Evolutionary conservation across 2,888 invertebrate species (phyloP).

Genomic region (Andrena hattorfiana): DNA sequence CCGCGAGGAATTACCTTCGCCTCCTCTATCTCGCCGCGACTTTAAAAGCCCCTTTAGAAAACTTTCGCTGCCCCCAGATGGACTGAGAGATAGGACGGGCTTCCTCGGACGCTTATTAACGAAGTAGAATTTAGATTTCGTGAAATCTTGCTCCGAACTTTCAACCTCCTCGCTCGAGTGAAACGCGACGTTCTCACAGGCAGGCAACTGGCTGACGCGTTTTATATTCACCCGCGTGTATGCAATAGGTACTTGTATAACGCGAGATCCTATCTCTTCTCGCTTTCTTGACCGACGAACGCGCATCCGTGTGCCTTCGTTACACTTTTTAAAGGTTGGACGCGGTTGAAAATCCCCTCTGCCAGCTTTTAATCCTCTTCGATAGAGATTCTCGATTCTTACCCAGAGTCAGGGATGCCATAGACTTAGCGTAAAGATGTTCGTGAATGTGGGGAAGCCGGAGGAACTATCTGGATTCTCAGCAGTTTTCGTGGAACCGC

Average conservation of each 20-base stretch:
- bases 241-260: conserved; percentile 10
- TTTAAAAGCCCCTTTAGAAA: conserved; percentile 44
- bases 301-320: conserved; percentile 10
- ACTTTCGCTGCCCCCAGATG: conserved; percentile 58
- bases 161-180: conserved; percentile 50
- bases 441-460: not conserved
- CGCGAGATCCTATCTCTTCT: conserved; percentile 38
- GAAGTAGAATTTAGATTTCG: conserved; percentile 62
- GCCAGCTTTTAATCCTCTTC: not conserved
- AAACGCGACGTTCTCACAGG: conserved; percentile 44
- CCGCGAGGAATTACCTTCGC: conserved; percentile 11
- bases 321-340: conserved; percentile 10
- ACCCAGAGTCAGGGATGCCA: not conserved
- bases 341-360: not conserved
- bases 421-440: not conserved
- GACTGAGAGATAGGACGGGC: conserved; percentile 45
- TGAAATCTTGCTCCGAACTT: conserved; percentile 44
- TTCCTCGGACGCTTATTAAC: conserved; percentile 56
- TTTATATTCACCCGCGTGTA: conserved; percentile 20
- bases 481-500: conserved; percentile 8
- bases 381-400: no score
- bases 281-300: conserved; percentile 21
- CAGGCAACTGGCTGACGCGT: conserved; percentile 10
- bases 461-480: not conserved
- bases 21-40: conserved; percentile 30